Evolutionary conservation across 2,113 vertebrate species (phyloP), one percentile per base, ranked within the genome.

Genomic region (Gobius niger): DNA sequence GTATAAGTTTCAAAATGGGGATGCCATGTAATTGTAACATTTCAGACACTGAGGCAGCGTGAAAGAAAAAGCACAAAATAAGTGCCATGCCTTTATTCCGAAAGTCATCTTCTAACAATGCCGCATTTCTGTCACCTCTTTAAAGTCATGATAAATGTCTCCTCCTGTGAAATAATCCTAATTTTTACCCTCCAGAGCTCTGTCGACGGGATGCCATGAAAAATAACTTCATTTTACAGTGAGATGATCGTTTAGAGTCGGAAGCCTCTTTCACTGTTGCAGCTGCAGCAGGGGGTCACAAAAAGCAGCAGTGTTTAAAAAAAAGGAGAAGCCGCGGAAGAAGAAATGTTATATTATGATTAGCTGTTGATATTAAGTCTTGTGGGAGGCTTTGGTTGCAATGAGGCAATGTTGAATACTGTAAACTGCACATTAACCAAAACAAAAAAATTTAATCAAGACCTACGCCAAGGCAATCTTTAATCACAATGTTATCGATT

Each of bases 291-390:
- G 80, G 79, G 72, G 79, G 66, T 85, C 71, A 69, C 63, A 47
- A 64, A 72, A 65, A 72, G 78, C 65, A 42, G 68, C 72, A 67
- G 63, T 67, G 80, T 59, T 77, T 77, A 47, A 47, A 19, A 18
- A 52, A 40, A 53, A n/a, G n/a, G 13, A 64, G 15, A 75, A 65
- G 80, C 82, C 19, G n/a, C 79, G 44, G 75, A 54, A 80, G 75
- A 54, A 80, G 81, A 67, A 65, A 70, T 78, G 79, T 81, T 61
- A 79, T 63, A 79, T 53, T 49, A 75, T 75, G 72, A 82, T 86
- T 85, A 83, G 84, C 68, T 16, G 34, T 73, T 81, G 73, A 68
- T 74, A 78, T 78, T n/a, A 72, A 79, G 73, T 68, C 53, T 42
- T 47, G 72, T 46, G 54, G 16, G 42, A 16, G 49, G 68, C 52